phyloP scores from a whole-genome alignment of 2,113 vertebrate genomes.

The Chaetops frenatus region DNA sequence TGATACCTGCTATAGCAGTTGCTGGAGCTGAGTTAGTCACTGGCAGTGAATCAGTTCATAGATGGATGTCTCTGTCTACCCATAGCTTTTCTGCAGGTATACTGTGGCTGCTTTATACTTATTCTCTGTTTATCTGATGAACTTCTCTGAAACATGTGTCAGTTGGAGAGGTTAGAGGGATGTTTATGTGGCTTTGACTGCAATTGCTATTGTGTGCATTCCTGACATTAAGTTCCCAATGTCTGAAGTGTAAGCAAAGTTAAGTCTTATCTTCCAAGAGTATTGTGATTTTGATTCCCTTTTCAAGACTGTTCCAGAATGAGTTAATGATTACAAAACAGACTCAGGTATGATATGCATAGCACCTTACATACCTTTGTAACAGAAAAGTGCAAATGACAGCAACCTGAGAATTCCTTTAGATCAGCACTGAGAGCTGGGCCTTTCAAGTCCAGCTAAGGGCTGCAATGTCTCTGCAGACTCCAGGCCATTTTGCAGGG shows the following conservation, averaged over 20 bases:
- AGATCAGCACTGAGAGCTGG: not conserved
- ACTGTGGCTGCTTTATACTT: not conserved
- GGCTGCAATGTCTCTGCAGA: not conserved
- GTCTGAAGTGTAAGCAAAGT: not conserved
- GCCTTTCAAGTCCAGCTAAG: not conserved
- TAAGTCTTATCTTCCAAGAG: not conserved
- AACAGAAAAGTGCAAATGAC: not conserved
- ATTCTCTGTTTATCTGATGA: not conserved
- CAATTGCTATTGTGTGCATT: not conserved
- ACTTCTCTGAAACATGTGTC: not conserved
- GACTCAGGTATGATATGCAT: not conserved
- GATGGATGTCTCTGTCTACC: not conserved
- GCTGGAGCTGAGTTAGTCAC: not conserved
- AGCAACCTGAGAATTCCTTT: not conserved
- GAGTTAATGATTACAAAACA: not conserved
- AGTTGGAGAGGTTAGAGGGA: not conserved
- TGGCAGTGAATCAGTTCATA: not conserved
- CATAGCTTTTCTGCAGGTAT: not conserved
- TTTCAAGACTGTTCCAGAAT: not conserved
- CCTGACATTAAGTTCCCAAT: not conserved
- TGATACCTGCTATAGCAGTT: not conserved
- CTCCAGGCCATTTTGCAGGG: not conserved
- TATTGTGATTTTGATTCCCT: not conserved
- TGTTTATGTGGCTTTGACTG: not conserved
- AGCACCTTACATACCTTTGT: not conserved